These are phyloP conservation scores for Asobara japonica DNA, from an alignment of 1,140 invertebrate species.

Conservation along the genomic window DNA sequence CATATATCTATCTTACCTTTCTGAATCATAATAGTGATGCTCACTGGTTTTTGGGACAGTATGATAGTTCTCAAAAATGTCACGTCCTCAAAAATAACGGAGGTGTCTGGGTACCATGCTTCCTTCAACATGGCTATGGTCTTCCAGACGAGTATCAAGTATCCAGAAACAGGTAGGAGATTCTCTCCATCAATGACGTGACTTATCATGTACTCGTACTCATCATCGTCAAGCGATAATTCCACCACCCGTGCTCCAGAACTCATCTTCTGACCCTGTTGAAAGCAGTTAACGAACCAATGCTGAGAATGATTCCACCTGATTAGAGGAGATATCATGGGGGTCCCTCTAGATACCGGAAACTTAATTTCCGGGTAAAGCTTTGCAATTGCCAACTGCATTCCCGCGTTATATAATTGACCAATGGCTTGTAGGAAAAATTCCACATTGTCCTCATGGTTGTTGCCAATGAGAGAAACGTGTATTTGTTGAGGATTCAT, in stretches of 20 bases:
- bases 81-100: conserved; percentile 88
- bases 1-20: conserved; percentile 68
- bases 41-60: conserved; percentile 76
- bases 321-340: conserved; percentile 76
- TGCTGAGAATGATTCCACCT: conserved; percentile 92
- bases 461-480: conserved; percentile 82
- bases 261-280: conserved; percentile 71
- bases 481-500: conserved; percentile 71
- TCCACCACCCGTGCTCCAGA: conserved; percentile 72
- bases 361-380: conserved; percentile 73
- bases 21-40: conserved; percentile 84
- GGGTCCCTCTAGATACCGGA: conserved; percentile 78
- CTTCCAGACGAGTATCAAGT: conserved; percentile 86
- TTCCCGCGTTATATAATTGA: conserved; percentile 73
- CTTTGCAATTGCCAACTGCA: conserved; percentile 70
- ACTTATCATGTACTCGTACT: conserved; percentile 81
- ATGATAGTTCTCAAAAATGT: conserved; percentile 85
- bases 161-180: conserved; percentile 91
- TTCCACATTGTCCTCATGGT: conserved; percentile 76
- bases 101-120: conserved; percentile 75
- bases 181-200: conserved; percentile 90
- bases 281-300: conserved; percentile 74
- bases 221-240: conserved; percentile 73
- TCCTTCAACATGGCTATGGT: conserved; percentile 84
- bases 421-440: conserved; percentile 80